A percentile compares a stretch with the other conserved stretches of the same genome.
These are phyloP conservation scores for Alviniconcha strummeri DNA, from an alignment of 2,888 invertebrate genomes.

Conservation along the genomic window DNA sequence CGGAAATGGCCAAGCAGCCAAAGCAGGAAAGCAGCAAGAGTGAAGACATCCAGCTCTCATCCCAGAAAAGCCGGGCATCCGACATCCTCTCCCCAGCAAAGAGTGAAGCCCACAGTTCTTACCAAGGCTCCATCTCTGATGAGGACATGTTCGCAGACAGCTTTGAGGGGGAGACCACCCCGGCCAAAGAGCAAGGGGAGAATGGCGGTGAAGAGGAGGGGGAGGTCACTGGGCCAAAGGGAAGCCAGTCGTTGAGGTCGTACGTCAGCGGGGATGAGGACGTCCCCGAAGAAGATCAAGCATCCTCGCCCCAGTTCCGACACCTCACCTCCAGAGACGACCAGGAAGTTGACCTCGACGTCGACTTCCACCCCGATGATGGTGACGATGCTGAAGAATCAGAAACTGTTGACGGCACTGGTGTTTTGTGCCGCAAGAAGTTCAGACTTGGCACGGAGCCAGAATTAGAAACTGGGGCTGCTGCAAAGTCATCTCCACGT, in stretches of 20 bases:
- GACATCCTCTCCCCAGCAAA: slow-evolving; percentile 5
- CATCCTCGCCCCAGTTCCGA: slow-evolving; percentile 19
- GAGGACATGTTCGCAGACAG: slow-evolving; percentile 29
- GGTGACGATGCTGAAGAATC: too few relatives aligned
- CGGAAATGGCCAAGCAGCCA: slow-evolving; percentile 27
- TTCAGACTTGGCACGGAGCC: too few relatives aligned
- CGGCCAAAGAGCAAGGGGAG: not conserved
- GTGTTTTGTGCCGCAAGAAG: too few relatives aligned
- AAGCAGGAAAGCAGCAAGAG: not conserved
- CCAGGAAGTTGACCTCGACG: not conserved
- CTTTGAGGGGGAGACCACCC: not conserved
- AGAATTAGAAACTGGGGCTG: too few relatives aligned
- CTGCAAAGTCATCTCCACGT: too few relatives aligned
- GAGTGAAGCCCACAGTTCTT: slow-evolving; percentile 45
- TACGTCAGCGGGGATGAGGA: slow-evolving; percentile 43
- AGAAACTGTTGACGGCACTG: too few relatives aligned
- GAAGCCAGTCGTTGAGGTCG: slow-evolving; percentile 27
- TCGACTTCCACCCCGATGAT: too few relatives aligned
- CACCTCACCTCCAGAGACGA: slow-evolving; percentile 21
- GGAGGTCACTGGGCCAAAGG: not conserved
- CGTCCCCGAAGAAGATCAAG: slow-evolving; percentile 31
- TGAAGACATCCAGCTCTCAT: not conserved
- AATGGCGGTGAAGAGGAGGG: not conserved
- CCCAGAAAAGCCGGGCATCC: slow-evolving; percentile 12
- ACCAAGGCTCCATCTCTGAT: slow-evolving; percentile 50